Base-by-base conservation (phyloP, 64 coral and sea anemone genomes). In the Catalaphyllia jardinei region DNA sequence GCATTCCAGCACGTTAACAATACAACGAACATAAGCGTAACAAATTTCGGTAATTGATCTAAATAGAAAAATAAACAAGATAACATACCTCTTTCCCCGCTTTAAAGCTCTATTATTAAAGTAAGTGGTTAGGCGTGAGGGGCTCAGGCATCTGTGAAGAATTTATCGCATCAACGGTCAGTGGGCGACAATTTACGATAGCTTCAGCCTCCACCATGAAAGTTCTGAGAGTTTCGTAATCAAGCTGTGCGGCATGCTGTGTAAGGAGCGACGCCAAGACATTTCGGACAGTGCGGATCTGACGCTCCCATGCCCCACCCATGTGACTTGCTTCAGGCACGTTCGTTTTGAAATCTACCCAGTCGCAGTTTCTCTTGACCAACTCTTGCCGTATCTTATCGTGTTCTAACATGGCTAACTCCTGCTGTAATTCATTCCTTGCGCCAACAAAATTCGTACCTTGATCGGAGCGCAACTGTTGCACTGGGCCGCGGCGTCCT, bases 401-500 rank as follows among this genome's bases (percentile, higher is more conserved):
- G n/a, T n/a, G n/a, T n/a, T n/a, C n/a, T n/a, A n/a, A n/a, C n/a
- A n/a, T n/a, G n/a, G n/a, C n/a, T n/a, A n/a, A n/a, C 31, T 7
- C 73, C 35, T 46, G 73, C 7, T 76, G 33, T 14, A 50, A 31
- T 14, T 76, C 73, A 19, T 76, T 76, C 31, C 15, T 76, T 42
- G 73, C 73, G 15, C 73, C 73, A 39, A 76, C 73, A 76, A 46
- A 76, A 8, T 76, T 76, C 16, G 73, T 76, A 19, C 73, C 73
- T 22, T 76, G 31, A 14, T 76, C 73, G 0, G 31, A 39, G 8
- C 38, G 33, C 72, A 74, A 74, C 27, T 74, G 27, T 76, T 8
- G 73, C 19, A 76, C 73, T 76, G 29, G 73, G 29, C 73, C 35
- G 15, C 73, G 16, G 33, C 73, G 33, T 80, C 78, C 2, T 46